Evolutionary conservation across 2,888 invertebrate genomes (phyloP), one percentile per base, ranked within the genome.

Genomic region (Leucophenga montana): DNA sequence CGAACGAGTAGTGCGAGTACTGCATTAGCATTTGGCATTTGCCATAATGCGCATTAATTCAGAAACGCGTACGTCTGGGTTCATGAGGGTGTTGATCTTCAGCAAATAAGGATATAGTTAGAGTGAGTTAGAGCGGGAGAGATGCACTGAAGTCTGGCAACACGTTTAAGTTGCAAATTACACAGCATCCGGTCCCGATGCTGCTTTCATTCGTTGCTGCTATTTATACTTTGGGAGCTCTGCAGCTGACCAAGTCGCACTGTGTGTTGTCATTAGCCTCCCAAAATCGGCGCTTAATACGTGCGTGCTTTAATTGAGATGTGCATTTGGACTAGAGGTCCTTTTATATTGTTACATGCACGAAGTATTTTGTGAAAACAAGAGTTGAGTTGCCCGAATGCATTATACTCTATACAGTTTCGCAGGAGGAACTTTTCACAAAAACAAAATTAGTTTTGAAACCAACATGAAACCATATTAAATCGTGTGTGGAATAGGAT

Each of bases 91-190:
- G 59, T 39, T 11, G 39, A 39, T 27, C 27, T 14, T 14, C 39
- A 33, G n/a, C 20, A 73, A 71, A 27, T 27, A 27, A 4, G n/a
- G n/a, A n/a, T n/a, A 27, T 27, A 27, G 27, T 4, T 27, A 27
- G 27, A 2, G 2, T 4, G 27, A 27, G 3, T 3, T 2, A 27
- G 27, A 27, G 27, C 2, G 27, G 4, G 27, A 8, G 11, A 39
- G 11, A 5, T 39, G 39, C 5, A 1, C 39, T 3, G 39, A 39
- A 39, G 39, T 27, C 27, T 27, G 39, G 11, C 83, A 76, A 75
- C 79, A 77, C 73, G 75, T 81, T 75, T 73, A 74, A 83, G 84
- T 75, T 83, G 79, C 73, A 83, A 83, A 81, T 78, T 75, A 73
- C 75, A 27, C 56, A 56, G 56, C 56, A 27, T 20, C 2, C 18